Evolutionary conservation across 2,797 vertebrate species (phyloP), one percentile per base, ranked within the genome.

Genomic region (Galaxias olidus): DNA sequence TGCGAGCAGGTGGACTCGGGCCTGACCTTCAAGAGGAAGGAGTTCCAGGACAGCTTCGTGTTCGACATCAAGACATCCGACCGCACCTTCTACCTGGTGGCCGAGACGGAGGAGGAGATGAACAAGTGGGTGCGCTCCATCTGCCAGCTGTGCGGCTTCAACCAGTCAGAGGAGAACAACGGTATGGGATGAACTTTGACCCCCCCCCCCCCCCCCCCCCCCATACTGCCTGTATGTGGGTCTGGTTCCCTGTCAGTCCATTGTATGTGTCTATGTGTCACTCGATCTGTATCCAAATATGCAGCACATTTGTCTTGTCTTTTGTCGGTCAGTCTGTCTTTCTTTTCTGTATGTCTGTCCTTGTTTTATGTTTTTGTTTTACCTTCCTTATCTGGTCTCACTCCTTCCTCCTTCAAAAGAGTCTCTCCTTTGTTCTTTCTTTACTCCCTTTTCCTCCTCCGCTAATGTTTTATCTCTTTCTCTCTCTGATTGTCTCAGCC

Each of bases 11-110:
- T 99, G 82, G 98, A 99, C 0, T 93, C 96, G 0, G 96, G 98
- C 51, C 91, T 99, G 70, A 98, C 96, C 73, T 99, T 99, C 80
- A 98, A 99, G 89, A 94, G 96, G 88, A 99, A 98, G 88, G 98
- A 98, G 82, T 94, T 99, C 78, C 96, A 98, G 89, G 96, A 98
- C 84, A 98, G 96, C 85, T 99, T 96, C 12, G 96, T 99, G 71
- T 99, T 99, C 0, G 98, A 99, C 90, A 96, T 99, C 90, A 98
- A 97, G 89, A 99, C 98, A n/a, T 95, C 92, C 0, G 98, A 98
- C 73, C 93, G 98, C 72, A 99, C 96, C 73, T 99, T 99, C 76
- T 99, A 99, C 76, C 92, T 99, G 53, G 98, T 99, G 63, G 97
- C 97, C 0, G 98, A 99, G 83, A 98, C 96, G 0, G 96, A 99